Evolutionary conservation across 1,140 invertebrate genomes (phyloP).

Genomic region (Bathynomus jamesi): DNA sequence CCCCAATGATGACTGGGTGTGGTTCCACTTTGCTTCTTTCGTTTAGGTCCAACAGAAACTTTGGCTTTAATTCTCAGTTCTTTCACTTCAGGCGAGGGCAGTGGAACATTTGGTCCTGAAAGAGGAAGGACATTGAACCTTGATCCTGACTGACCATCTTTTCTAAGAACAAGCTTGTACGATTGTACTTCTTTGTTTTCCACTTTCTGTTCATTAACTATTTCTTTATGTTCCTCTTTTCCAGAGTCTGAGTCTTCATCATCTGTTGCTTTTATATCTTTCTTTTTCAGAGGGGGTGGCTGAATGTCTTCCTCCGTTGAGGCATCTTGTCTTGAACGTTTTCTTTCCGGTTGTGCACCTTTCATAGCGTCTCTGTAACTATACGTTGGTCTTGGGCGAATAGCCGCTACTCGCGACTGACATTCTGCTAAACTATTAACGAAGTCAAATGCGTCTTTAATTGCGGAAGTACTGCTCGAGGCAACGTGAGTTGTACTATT

Average conservation of each 20-base stretch:
- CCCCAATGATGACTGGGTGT: conserved; percentile 14
- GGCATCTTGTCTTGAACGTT: conserved; percentile 15
- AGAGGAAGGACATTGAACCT: conserved; percentile 34
- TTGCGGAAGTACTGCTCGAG: not conserved
- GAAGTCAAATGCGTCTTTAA: not conserved
- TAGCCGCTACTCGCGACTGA: conserved; percentile 20
- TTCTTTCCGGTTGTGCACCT: conserved; percentile 22
- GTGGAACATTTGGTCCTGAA: conserved; percentile 19
- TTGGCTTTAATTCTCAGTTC: conserved; percentile 41
- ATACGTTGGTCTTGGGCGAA: conserved; percentile 38
- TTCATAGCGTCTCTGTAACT: conserved; percentile 39
- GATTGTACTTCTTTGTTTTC: conserved; percentile 24
- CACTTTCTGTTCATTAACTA: conserved; percentile 13
- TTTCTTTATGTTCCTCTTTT: conserved; percentile 14
- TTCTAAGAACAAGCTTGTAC: conserved; percentile 30
- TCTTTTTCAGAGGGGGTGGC: not conserved
- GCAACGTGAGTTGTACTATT: not conserved
- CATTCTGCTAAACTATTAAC: not conserved
- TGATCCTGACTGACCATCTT: conserved; percentile 21
- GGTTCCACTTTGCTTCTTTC: conserved; percentile 38
- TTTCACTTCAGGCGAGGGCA: conserved; percentile 29
- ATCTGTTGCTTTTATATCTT: not conserved
- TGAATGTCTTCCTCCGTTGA: not conserved
- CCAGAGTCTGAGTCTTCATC: conserved; percentile 31
- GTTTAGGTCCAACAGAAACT: conserved; percentile 37